Evolutionary conservation across 2,888 invertebrate species (phyloP).

Genomic region (Amiota minor): DNA sequence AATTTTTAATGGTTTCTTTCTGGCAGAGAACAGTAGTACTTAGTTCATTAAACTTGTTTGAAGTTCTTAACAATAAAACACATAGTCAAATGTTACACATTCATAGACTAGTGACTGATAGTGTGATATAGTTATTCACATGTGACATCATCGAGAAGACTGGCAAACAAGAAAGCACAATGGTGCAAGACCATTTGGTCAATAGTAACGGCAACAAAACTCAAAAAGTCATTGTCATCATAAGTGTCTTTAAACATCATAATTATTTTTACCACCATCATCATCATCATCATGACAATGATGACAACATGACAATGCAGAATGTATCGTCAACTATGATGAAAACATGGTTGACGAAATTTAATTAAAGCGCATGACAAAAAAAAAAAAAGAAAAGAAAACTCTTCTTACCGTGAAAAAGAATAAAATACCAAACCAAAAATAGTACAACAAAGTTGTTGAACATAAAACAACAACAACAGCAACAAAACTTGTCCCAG

Average conservation of each 20-base stretch:
- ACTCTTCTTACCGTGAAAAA: conserved; percentile 23
- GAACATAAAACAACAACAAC: conserved; percentile 23
- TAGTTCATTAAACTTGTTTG: no score
- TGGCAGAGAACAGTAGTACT: not conserved
- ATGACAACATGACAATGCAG: conserved; percentile 37
- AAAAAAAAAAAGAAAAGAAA: conserved; percentile 38
- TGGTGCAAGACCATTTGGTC: conserved; percentile 15
- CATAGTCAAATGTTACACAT: no score
- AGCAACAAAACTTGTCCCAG: conserved; percentile 36
- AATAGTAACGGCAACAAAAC: conserved; percentile 30
- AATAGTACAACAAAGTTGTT: conserved; percentile 13
- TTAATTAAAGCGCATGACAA: conserved; percentile 65
- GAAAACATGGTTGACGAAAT: conserved; percentile 52
- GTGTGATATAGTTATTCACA: not conserved
- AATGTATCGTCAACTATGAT: conserved; percentile 38
- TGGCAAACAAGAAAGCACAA: conserved; percentile 25
- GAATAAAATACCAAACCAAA: not conserved
- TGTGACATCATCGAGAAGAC: conserved; percentile 56
- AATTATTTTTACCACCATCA: conserved; percentile 38
- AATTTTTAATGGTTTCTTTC: conserved; percentile 1
- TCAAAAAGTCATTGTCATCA: conserved; percentile 45
- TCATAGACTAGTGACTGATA: no score
- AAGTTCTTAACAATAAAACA: no score
- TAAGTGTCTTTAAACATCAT: conserved; percentile 10
- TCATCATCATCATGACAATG: conserved; percentile 28